phyloP scores from a whole-genome alignment of 2,888 invertebrate species.

The Dascillus cervinus region DNA sequence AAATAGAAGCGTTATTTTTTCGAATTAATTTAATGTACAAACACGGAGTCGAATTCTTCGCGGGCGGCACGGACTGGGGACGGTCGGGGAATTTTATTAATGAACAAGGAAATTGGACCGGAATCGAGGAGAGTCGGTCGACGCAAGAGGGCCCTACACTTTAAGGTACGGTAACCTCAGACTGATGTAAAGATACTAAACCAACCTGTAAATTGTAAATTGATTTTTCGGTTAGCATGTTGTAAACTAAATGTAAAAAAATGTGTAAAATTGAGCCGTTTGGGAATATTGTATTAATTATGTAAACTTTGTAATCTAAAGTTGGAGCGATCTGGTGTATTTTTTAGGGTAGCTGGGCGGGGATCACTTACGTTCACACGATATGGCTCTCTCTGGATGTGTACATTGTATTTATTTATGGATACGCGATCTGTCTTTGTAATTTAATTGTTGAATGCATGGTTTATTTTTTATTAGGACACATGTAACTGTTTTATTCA shows the following conservation, averaged over 20 bases:
- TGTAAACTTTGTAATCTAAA: constrained; percentile 28
- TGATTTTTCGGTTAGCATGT: constrained; percentile 39
- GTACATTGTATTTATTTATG: constrained; percentile 40
- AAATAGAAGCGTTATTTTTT: no score
- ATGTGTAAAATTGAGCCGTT: constrained; percentile 42
- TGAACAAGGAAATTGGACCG: no score
- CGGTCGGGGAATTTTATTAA: no score
- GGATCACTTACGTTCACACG: constrained; percentile 40
- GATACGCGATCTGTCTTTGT: constrained; percentile 35
- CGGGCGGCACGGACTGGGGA: no score
- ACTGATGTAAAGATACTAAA: constrained; percentile 45
- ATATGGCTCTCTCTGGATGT: constrained; percentile 35
- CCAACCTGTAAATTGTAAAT: constrained; percentile 45
- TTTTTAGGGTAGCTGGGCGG: constrained; percentile 44
- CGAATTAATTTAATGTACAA: no score
- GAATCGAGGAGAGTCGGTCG: no score
- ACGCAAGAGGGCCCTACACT: constrained; percentile 23
- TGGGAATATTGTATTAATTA: constrained; percentile 28
- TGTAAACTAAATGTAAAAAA: constrained; percentile 42
- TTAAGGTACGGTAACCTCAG: constrained; percentile 34
- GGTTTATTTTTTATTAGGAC: constrained; percentile 8
- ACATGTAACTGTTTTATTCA: constrained; percentile 9
- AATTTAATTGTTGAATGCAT: constrained; percentile 13
- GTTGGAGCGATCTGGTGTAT: constrained; percentile 23
- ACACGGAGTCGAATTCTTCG: no score